Evolutionary conservation across 1,140 invertebrate genomes (phyloP).

Genomic region (Tetranychus cinnabarinus): DNA sequence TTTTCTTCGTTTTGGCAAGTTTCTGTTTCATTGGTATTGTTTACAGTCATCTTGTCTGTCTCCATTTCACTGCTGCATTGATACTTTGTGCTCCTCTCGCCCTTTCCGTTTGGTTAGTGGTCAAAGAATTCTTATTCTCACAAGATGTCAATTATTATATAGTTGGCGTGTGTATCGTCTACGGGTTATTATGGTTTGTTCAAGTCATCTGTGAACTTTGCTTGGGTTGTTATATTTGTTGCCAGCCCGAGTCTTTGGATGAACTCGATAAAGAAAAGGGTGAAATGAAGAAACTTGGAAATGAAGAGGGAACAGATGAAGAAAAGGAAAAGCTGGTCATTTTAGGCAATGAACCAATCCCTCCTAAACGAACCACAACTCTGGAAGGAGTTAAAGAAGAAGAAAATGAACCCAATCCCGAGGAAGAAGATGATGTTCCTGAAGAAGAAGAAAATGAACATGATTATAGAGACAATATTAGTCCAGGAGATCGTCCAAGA

Average conservation of each 20-base stretch:
- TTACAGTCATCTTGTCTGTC: neutral
- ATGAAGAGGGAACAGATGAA: neutral
- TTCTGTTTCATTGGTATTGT: slow-evolving; percentile 1
- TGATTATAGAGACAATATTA: neutral
- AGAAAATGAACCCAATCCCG: neutral
- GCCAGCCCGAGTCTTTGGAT: neutral
- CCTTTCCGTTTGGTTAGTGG: neutral
- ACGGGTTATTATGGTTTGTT: neutral
- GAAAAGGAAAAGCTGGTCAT: slow-evolving; percentile 2
- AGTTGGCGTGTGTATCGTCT: neutral
- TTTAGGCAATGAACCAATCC: neutral
- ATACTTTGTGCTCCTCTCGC: neutral
- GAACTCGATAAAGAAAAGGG: neutral
- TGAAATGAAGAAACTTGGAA: neutral
- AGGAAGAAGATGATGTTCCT: slow-evolving; percentile 1
- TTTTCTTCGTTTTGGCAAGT: neutral
- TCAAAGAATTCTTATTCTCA: neutral
- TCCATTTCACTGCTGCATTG: neutral
- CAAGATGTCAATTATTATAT: neutral
- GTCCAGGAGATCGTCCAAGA: neutral
- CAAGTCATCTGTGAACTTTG: neutral
- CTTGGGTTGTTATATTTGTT: neutral
- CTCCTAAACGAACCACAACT: neutral
- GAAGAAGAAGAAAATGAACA: neutral
- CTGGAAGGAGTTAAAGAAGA: neutral